These are phyloP conservation scores for Aelia acuminata DNA, from an alignment of 2,888 invertebrate species.

Conservation along the genomic window DNA sequence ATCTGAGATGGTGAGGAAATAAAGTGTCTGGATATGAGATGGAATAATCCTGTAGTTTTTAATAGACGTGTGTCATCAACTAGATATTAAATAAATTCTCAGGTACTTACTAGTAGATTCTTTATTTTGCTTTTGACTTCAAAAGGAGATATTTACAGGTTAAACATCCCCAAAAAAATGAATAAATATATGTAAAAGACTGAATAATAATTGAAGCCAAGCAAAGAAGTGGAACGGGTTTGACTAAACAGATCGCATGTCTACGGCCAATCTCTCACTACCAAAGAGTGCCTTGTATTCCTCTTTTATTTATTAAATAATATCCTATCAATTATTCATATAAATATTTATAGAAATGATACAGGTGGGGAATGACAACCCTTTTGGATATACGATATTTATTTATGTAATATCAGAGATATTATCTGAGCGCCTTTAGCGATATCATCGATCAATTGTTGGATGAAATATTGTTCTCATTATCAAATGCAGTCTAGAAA, in stretches of 20 bases:
- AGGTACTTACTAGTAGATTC: no score
- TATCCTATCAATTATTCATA: slow-evolving; percentile 7
- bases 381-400: background rate
- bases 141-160: no score
- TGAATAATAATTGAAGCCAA: background rate
- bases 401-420: background rate
- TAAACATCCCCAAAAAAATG: no score
- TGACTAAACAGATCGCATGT: slow-evolving; percentile 30
- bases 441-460: background rate
- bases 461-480: background rate
- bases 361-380: background rate
- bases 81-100: no score
- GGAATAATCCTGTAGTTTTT: no score
- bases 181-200: no score
- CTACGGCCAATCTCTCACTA: background rate
- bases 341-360: slow-evolving; percentile 15
- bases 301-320: background rate
- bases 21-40: no score
- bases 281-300: background rate
- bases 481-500: background rate
- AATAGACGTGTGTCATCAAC: no score
- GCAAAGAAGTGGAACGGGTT: background rate
- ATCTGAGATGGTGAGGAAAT: no score
- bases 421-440: background rate
- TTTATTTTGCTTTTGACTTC: no score